Evolutionary conservation across 2,113 vertebrate species (phyloP), one percentile per base, ranked within the genome.

Genomic region (Carassius auratus): DNA sequence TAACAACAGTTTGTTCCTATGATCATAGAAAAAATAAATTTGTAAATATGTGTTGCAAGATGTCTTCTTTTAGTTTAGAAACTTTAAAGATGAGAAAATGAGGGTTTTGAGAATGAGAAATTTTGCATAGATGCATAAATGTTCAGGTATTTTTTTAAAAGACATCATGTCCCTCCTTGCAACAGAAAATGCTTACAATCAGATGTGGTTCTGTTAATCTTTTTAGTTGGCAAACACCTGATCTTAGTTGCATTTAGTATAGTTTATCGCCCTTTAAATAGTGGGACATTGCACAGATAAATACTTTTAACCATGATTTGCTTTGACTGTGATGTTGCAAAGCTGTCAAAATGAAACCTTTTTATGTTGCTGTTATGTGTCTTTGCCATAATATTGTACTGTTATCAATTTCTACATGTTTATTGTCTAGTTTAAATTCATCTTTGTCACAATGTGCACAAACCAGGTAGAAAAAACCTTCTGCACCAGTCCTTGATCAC

Each of bases 1-100:
- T 81, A 50, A 50, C 66, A 26, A 81, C 78, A 26, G 9, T 13
- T 19, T 81, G 61, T 68, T 30, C 33, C 30, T 59, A n/a, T 78
- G 5, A 68, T 52, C 42, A 15, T 66, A 52, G 62, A 68, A 26
- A 81, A 50, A 66, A 64, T 80, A 23, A 48, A 17, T 80, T 38
- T 62, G n/a, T 42, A 80, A 64, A 64, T 64, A 5, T 38, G 21
- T 6, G 15, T 26, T 50, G 21, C 23, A 19, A 33, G 13, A 50
- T 50, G 79, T 50, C 64, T 80, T 80, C n/a, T 45, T 36, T 62
- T 42, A 9, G 33, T 23, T 1, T 3, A 75, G 42, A 75, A 48
- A 2, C 5, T 50, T 75, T 21, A 13, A 74, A 74, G 42, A 23
- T 74, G 68, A 17, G 19, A 12, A 42, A 23, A 75, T 26, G 0